phyloP scores from a whole-genome alignment of 2,113 vertebrate species.

The Elanoides forficatus region DNA sequence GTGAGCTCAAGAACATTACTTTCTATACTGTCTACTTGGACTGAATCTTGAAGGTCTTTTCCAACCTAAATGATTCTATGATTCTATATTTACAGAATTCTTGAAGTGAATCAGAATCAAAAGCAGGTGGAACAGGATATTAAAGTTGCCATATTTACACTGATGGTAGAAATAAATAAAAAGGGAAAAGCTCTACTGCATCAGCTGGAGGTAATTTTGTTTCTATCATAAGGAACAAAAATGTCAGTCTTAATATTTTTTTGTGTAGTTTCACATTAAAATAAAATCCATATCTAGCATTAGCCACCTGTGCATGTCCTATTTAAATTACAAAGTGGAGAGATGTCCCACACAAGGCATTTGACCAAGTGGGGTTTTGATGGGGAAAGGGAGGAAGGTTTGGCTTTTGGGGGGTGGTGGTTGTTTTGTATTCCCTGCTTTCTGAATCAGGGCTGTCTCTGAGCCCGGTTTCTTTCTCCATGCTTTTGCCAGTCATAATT shows the following conservation, averaged over 20 bases:
- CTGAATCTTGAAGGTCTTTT: no score
- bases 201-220: constrained; percentile 87
- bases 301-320: not conserved
- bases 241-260: not conserved
- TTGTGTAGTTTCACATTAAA: not conserved
- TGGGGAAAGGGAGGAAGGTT: not conserved
- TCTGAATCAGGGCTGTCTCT: not conserved
- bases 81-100: constrained; percentile 78
- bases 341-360: not conserved
- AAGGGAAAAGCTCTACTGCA: constrained; percentile 95
- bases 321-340: not conserved
- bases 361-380: not conserved
- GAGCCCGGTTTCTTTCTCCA: not conserved
- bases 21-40: not conserved
- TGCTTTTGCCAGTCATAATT: not conserved
- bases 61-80: no score
- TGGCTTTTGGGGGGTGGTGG: rapidly evolving
- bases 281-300: not conserved
- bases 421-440: not conserved
- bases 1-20: not conserved
- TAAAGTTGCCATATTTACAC: constrained; percentile 94
- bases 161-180: constrained; percentile 98
- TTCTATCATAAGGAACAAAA: not conserved
- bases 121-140: constrained; percentile 95
- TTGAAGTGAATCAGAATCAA: constrained; percentile 95